Evolutionary conservation across 2,888 invertebrate species (phyloP), one percentile per base, ranked within the genome.

Genomic region (Halictus ligatus): DNA sequence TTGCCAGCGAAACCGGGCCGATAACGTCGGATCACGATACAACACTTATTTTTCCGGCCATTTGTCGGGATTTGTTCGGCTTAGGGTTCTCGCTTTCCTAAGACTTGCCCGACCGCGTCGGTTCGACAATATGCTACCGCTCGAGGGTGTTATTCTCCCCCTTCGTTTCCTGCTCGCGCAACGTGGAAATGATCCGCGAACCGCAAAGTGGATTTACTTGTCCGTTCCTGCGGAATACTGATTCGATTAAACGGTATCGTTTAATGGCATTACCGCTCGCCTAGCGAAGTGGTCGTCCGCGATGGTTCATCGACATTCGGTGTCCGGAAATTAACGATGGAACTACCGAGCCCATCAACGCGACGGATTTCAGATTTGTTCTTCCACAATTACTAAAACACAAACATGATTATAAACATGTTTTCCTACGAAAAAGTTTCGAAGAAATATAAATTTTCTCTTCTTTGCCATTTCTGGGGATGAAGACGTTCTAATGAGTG

Each of bases 31-130:
- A 93, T 92, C 92, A 89, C 90, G 92, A 91, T 92, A 91, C 92
- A 89, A 91, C 92, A 92, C 92, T 93, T 92, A 93, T 92, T 94
- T 94, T 94, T 93, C 92, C 92, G 88, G 89, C 92, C 91, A 93
- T 94, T 94, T 94, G 92, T 94, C 90, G 89, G 91, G 92, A 91
- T 91, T 92, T 90, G 88, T 48, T 80, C 73, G 48, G 18, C 50
- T 72, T 35, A 35, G 78, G 80, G 50, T 60, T 21, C 54, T 13
- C 77, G 48, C 75, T 69, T 21, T 69, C 69, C 80, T n/a, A 46
- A 77, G 79, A 83, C 86, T 83, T 64, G 15, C 29, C 25, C 84
- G 80, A 87, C 78, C 81, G 77, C 80, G 46, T 74, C 76, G 69
- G 78, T 58, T 78, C 78, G 73, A 85, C 89, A 89, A 89, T 89